Conservation (phyloP, 2,888 invertebrate genomes). For the Tetheella fluctuosa region DNA sequence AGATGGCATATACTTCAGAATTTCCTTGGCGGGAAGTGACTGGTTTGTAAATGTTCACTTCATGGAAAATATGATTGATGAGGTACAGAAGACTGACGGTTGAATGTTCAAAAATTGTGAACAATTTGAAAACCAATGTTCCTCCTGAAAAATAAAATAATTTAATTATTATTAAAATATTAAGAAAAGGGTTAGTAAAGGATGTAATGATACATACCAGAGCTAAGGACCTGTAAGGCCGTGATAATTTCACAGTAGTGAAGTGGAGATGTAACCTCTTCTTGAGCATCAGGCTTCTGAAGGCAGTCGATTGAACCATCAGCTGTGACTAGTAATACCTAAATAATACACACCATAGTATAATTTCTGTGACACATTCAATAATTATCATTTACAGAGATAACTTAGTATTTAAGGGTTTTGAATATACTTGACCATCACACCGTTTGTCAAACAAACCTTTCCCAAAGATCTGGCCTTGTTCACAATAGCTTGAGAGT, state of each 20-base stretch:
- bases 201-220: conserved; percentile 59
- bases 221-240: conserved; percentile 87
- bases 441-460: conserved; percentile 47
- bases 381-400: too few relatives aligned
- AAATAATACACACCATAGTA: too few relatives aligned
- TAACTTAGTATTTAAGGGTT: too few relatives aligned
- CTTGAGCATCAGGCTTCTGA: conserved; percentile 93
- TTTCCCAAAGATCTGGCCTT: conserved; percentile 77
- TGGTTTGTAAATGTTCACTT: conserved; percentile 93
- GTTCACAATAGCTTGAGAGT: conserved; percentile 86
- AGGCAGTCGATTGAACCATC: conserved; percentile 97
- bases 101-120: conserved; percentile 94
- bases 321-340: conserved; percentile 91
- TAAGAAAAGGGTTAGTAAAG: too few relatives aligned
- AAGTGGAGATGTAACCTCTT: conserved; percentile 89
- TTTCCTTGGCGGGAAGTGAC: conserved; percentile 97
- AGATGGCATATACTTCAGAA: conserved; percentile 95
- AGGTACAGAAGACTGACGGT: conserved; percentile 92
- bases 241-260: conserved; percentile 93
- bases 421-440: neutral
- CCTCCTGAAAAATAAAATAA: conserved; percentile 84
- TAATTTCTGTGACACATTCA: too few relatives aligned
- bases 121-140: conserved; percentile 93
- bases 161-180: too few relatives aligned
- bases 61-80: conserved; percentile 88